Base-by-base conservation (phyloP, 1,140 invertebrate genomes). In the Pollicipes pollicipes region DNA sequence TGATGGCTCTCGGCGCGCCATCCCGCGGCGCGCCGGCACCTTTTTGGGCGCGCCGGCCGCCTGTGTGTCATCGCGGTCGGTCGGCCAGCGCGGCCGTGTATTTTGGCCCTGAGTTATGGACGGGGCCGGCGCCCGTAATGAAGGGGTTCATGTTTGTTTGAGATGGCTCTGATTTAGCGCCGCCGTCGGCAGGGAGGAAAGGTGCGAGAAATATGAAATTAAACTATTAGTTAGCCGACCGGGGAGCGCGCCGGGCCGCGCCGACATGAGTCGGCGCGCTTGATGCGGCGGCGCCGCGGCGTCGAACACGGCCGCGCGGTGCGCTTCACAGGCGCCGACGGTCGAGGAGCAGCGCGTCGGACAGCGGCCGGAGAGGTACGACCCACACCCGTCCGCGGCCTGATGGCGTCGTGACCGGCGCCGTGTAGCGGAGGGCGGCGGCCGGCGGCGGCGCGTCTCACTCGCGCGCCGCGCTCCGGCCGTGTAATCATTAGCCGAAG, bases 191-290 rank as follows among this genome's bases (percentile, higher is more conserved):
- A 4, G 45, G 2, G 45, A n/a, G 45, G 13, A 24, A 21, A 58
- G 45, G 45, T 58, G 45, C 45, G 45, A 58, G 45, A 58, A 58
- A 58, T 58, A 58, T 58, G 45, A 58, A 58, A 58, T 58, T 58
- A 58, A 58, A 58, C 45, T 58, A 58, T 58, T 58, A 58, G 45
- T 13, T 58, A 58, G 45, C 24, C 13, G 13, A 21, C 13, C 45
- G 45, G 13, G 45, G 45, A 2, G 17, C 45, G 17, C 10, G 10
- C 13, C 45, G 6, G 45, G 45, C 2, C 45, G 21, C 21, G 8
- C 13, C 45, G n/a, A n/a, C n/a, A n/a, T n/a, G n/a, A n/a, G n/a
- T n/a, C n/a, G 45, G 45, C 8, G 13, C 13, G 45, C 24, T 58
- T 58, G 45, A 58, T 21, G 45, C 45, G 45, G 45, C 45, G 13